These are phyloP conservation scores for Leptopilina clavipes DNA, from an alignment of 1,140 invertebrate genomes.

Conservation along the genomic window DNA sequence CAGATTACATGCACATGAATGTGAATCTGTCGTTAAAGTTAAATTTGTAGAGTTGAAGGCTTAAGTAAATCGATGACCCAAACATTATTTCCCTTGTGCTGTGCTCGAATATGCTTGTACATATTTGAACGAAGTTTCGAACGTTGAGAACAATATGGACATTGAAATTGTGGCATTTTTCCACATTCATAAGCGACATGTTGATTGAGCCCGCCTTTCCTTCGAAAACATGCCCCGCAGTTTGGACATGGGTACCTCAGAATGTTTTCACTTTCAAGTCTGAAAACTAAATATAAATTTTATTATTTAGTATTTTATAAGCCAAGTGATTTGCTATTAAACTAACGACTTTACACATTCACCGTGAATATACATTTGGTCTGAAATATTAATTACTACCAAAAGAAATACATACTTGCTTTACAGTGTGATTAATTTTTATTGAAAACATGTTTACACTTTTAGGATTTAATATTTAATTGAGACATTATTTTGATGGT, in stretches of 20 bases:
- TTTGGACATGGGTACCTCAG: constrained; percentile 67
- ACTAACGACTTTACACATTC: neutral
- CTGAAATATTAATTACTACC: neutral
- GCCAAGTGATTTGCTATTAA: too few relatives aligned
- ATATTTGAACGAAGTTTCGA: constrained; percentile 55
- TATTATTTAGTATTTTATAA: neutral
- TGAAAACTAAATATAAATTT: constrained; percentile 55
- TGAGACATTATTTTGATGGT: neutral
- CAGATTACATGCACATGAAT: constrained; percentile 10
- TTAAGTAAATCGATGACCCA: constrained; percentile 22
- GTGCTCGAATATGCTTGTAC: constrained; percentile 23
- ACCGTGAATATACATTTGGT: neutral
- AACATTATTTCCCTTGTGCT: neutral
- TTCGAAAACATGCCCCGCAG: constrained; percentile 73
- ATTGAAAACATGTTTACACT: constrained; percentile 8
- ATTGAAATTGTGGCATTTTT: constrained; percentile 74
- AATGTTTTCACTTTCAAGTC: constrained; percentile 48
- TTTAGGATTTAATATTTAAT: neutral
- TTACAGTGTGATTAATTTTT: neutral
- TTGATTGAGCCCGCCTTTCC: constrained; percentile 72
- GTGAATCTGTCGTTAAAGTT: neutral
- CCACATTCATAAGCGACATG: constrained; percentile 77
- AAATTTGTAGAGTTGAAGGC: neutral
- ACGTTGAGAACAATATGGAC: constrained; percentile 73
- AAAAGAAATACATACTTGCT: neutral